Evolutionary conservation across 2,888 invertebrate species (phyloP).

Genomic region (Drosophila mettleri): DNA sequence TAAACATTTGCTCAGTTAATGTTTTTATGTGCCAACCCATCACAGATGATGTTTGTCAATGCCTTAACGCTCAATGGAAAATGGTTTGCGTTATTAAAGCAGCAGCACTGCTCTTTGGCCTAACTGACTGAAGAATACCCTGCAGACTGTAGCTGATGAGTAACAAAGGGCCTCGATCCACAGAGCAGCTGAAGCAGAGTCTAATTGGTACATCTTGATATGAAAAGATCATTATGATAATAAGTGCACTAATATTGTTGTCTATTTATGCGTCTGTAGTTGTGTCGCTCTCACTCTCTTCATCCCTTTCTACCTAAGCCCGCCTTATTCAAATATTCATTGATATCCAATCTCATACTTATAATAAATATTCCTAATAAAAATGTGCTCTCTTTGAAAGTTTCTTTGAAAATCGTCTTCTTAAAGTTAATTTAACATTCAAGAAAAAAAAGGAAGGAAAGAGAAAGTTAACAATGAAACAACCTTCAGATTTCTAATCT

Average conservation of each 20-base stretch:
- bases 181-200: too few species aligned
- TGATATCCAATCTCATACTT: neutral
- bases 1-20: slow-evolving; percentile 18
- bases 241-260: neutral
- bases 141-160: neutral
- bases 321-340: too few species aligned
- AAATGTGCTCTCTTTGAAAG: too few species aligned
- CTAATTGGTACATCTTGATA: neutral
- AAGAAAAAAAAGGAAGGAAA: too few species aligned
- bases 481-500: slow-evolving; percentile 25
- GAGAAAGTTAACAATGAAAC: neutral
- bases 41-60: neutral
- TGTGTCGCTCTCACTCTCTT: neutral
- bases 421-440: neutral
- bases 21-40: neutral
- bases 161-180: too few species aligned
- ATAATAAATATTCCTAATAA: too few species aligned
- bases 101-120: neutral
- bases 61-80: neutral
- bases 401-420: neutral
- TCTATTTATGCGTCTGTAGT: too few species aligned
- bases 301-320: neutral
- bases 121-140: neutral
- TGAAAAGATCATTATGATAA: neutral
- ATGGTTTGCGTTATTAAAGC: neutral